Evolutionary conservation across 2,888 invertebrate species (phyloP).

Genomic region (Cotesia congregata): DNA sequence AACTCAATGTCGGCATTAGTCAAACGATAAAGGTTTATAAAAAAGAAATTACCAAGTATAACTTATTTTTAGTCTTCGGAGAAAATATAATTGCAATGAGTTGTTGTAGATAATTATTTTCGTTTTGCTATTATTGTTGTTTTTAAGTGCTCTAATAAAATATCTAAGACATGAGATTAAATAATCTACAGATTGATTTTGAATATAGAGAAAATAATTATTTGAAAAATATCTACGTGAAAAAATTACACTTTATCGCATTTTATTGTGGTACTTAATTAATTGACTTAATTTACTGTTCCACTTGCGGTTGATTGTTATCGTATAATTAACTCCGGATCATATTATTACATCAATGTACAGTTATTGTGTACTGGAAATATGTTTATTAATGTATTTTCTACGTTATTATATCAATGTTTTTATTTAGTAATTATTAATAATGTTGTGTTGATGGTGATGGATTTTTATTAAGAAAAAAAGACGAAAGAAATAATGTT

Average conservation of each 20-base stretch:
- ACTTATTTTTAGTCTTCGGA: neutral
- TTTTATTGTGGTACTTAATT: slow-evolving; percentile 2
- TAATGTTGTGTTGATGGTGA: neutral
- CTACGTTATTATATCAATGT: slow-evolving; percentile 30
- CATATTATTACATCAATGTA: neutral
- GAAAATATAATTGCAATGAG: neutral
- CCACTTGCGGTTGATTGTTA: slow-evolving; percentile 20
- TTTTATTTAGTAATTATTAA: slow-evolving; percentile 26
- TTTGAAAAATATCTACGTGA: slow-evolving; percentile 52
- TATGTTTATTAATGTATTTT: slow-evolving; percentile 14
- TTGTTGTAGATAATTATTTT: neutral
- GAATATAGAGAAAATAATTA: slow-evolving; percentile 42
- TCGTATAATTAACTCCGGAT: slow-evolving; percentile 6
- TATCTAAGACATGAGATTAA: slow-evolving; percentile 22
- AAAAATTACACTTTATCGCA: slow-evolving; percentile 24
- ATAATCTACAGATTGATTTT: slow-evolving; percentile 39
- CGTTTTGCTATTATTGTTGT: neutral
- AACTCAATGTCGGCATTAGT: neutral
- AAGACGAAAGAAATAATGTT: slow-evolving; percentile 57
- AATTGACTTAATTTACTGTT: neutral
- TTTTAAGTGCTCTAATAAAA: neutral
- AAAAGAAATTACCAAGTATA: slow-evolving; percentile 6
- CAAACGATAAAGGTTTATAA: slow-evolving; percentile 4
- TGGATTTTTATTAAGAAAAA: neutral
- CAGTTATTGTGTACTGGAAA: slow-evolving; percentile 15